Base-by-base conservation (phyloP, 2,797 vertebrate genomes). In the Cyprinella venusta region DNA sequence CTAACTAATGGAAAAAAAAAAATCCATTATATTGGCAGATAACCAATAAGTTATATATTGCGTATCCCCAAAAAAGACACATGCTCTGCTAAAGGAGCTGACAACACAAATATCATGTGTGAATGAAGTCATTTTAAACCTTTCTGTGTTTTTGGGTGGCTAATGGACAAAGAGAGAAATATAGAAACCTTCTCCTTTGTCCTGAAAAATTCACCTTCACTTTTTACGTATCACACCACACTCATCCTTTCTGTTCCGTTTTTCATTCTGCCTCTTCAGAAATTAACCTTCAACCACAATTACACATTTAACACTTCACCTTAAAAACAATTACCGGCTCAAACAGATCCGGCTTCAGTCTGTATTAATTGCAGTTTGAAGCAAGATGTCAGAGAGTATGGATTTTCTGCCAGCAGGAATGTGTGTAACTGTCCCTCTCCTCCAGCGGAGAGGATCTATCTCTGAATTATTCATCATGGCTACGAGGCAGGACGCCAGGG, bases 381-480 rank as follows among this genome's bases (percentile, higher is more conserved):
- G 93, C 88, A 92, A 94, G 92, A 94, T 89, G 91, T 94, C 93
- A 94, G 88, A 76, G 89, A 7, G 65, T 94, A 95, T 95, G 90
- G 95, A 95, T 95, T 95, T 95, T 92, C 92, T 95, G 94, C 94
- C 94, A 91, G 87, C 76, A 86, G 90, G 92, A 90, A 91, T 87
- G 83, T 91, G 92, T 90, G 89, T 89, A 90, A 88, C 91, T 94
- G 93, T 94, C 93, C 92, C 89, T 93, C 88, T 92, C 54, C 81
- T 75, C 80, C 88, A 86, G 87, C 90, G 67, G 83, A 90, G 89
- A 88, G 87, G 89, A 90, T 87, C 86, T 78, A 69, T 86, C 92
- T 90, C 92, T 95, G 93, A 95, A 95, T 95, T 92, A 95, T 95
- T 93, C 92, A 95, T 95, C 90, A 84, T 52, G 76, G 84, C 86